These are phyloP conservation scores for Drosophila orena DNA, from an alignment of 1,140 invertebrate genomes.

Conservation along the genomic window DNA sequence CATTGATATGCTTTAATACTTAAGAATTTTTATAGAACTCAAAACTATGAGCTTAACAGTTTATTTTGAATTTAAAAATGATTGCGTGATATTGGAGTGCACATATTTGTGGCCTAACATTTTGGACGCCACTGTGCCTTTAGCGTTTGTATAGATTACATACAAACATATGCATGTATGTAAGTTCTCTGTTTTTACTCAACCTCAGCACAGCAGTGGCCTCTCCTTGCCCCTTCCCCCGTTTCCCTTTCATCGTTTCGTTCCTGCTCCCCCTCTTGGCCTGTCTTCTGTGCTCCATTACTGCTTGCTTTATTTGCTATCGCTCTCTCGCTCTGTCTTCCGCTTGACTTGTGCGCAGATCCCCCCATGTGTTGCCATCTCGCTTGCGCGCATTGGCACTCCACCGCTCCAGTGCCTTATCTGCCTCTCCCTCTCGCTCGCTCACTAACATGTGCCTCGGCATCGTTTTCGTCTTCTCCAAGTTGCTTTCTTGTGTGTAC, in stretches of 20 bases:
- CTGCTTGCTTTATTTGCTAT: conserved; percentile 28
- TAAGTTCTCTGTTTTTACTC: conserved; percentile 60
- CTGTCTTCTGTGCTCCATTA: conserved; percentile 41
- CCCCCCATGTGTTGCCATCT: conserved; percentile 16
- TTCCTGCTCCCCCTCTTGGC: background rate
- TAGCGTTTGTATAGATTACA: conserved; percentile 14
- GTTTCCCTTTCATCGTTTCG: conserved; percentile 31
- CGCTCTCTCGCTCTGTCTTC: conserved; percentile 18
- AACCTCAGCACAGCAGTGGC: conserved; percentile 36
- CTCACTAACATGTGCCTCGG: conserved; percentile 46
- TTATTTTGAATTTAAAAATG: background rate
- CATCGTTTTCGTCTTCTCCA: conserved; percentile 43
- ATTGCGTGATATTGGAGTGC: background rate
- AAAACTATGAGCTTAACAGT: too few species aligned
- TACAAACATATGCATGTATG: background rate
- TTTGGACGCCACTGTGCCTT: conserved; percentile 21
- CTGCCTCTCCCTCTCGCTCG: conserved; percentile 29
- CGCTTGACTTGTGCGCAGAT: conserved; percentile 49
- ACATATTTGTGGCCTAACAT: background rate
- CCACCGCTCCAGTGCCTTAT: background rate
- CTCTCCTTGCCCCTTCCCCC: background rate
- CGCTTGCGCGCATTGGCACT: conserved; percentile 1
- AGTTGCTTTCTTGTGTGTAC: conserved; percentile 50
- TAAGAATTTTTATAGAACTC: background rate
- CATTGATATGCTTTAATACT: too few species aligned